Evolutionary conservation across 1,140 invertebrate genomes (phyloP).

Genomic region (Scylla paramamosain): DNA sequence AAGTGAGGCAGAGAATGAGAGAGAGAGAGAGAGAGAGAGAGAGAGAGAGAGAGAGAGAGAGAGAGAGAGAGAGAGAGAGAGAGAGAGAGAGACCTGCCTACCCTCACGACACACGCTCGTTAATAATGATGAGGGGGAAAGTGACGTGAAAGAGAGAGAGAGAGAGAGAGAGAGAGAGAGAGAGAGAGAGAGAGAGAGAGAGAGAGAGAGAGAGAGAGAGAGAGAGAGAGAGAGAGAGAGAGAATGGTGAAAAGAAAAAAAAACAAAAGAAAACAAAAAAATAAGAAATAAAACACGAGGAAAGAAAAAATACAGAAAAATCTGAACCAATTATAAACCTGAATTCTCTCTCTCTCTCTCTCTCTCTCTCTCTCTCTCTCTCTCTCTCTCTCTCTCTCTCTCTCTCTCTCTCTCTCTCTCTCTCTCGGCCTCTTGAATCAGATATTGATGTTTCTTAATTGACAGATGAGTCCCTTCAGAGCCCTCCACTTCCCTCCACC

Average conservation of each 20-base stretch:
- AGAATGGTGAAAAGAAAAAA: not conserved
- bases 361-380: not conserved
- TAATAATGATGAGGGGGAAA: not conserved
- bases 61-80: conserved; percentile 20
- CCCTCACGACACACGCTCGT: too few relatives aligned
- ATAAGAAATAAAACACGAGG: not conserved
- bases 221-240: not conserved
- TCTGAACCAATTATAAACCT: not conserved
- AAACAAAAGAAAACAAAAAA: not conserved
- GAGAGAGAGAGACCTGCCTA: not conserved
- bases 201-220: not conserved
- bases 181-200: not conserved
- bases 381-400: too few relatives aligned
- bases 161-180: not conserved
- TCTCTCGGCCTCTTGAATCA: not conserved
- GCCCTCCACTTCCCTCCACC: not conserved
- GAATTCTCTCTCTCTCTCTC: not conserved
- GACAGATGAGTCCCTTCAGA: conserved; percentile 1
- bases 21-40: conserved; percentile 20
- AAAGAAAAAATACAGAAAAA: not conserved
- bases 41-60: conserved; percentile 20
- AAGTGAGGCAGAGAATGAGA: not conserved
- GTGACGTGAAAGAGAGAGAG: not conserved
- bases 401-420: too few relatives aligned
- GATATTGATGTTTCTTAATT: conserved; percentile 15